These are phyloP conservation scores for Neofelis nebulosa DNA, from an alignment of 2,113 vertebrate genomes.

Conservation along the genomic window DNA sequence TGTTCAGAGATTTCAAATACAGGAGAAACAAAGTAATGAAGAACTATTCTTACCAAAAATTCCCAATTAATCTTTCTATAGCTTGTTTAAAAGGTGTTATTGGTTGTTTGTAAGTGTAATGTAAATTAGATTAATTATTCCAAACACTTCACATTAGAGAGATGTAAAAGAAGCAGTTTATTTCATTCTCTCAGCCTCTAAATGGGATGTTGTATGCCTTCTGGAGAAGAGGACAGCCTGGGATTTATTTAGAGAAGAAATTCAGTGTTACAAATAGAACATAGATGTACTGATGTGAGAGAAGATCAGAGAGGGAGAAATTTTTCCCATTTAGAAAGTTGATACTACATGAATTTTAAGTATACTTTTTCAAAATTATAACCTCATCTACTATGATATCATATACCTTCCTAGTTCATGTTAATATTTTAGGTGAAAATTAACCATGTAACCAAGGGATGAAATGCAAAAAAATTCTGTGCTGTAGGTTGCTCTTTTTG, in stretches of 20 bases:
- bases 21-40: background rate
- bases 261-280: background rate
- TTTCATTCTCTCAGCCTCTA: background rate
- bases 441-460: background rate
- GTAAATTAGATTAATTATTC: conserved; percentile 28
- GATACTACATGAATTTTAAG: background rate
- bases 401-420: background rate
- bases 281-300: background rate
- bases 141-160: background rate
- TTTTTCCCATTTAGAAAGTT: background rate
- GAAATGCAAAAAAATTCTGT: background rate
- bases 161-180: background rate
- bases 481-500: background rate
- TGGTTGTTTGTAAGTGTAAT: background rate
- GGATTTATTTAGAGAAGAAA: background rate
- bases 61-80: background rate
- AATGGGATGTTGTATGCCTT: background rate
- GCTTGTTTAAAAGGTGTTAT: background rate
- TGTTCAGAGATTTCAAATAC: background rate
- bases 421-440: conserved; percentile 21
- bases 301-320: background rate
- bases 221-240: background rate
- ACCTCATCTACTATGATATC: background rate
- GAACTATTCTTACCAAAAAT: background rate
- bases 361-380: conserved; percentile 34